Base-by-base conservation (phyloP, 2,797 vertebrate genomes). In the Falco columbarius region DNA sequence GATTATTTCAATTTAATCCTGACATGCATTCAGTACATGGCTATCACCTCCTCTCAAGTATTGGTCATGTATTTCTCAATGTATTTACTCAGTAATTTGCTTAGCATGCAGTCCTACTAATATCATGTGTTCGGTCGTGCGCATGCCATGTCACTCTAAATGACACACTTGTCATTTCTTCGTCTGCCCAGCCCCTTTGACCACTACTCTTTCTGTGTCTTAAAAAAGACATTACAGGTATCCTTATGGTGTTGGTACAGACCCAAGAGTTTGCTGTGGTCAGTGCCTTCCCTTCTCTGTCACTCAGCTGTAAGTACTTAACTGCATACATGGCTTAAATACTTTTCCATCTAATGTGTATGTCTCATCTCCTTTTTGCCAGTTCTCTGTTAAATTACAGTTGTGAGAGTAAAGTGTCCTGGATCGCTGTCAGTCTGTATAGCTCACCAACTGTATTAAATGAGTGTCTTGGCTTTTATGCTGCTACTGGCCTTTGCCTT, bases 131-230 rank as follows among this genome's bases (percentile, higher is more conserved):
- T 3, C 62, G 18, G 22, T 36, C 29, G 46, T 22, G 12, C 7
- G 22, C 0, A 0, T 38, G 18, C 23, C 47, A 4, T 1, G 2
- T 9, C 4, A 2, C 15, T 74, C 65, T 59, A 62, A 77, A 36
- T 32, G 40, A 58, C 36, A 27, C 8, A 3, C 52, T 59, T 63
- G 63, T 34, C 29, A 26, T 88, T 77, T 22, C 13, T 21, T 51
- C 23, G 6, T 36, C 36, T 82, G 42, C 51, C 34, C 29, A 17
- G 18, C 10, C 6, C 4, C 19, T 80, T 70, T 74, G 36, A 74
- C 3, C 22, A 7, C 12, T 42, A 1, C 9, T 34, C 12, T 27
- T 83, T 90, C 65, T 30, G 32, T 14, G 26, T 13, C 40, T 86
- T 20, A 46, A 58, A 76, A 79, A 84, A 34, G 0, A 3, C 36